Conservation (phyloP, 64 coral and sea anemone genomes). For the Exaiptasia diaphana region DNA sequence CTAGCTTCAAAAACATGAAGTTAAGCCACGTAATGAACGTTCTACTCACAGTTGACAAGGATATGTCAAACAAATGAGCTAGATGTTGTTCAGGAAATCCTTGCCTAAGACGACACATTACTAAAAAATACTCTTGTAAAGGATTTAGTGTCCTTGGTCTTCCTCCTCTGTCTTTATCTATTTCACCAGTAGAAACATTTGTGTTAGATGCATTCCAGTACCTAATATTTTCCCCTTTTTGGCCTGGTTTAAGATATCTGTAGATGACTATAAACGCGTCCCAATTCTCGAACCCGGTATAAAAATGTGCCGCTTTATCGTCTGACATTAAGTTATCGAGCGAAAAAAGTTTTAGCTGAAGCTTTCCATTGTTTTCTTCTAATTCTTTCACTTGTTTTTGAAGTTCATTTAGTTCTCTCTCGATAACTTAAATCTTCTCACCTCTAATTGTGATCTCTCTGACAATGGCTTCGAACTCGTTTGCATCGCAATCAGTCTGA, state of each 20-base stretch:
- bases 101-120: constrained; percentile 19
- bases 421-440: neutral
- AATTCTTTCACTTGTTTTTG: neutral
- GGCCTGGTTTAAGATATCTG: constrained; percentile 1
- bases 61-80: neutral
- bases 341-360: neutral
- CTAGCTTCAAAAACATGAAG: constrained; percentile 47
- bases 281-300: constrained; percentile 57
- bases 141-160: neutral
- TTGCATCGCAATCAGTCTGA: neutral
- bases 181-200: neutral
- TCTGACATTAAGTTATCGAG: neutral
- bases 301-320: constrained; percentile 16
- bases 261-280: constrained; percentile 20
- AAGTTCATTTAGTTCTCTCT: neutral
- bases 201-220: neutral
- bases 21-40: constrained; percentile 38
- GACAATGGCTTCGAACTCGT: neutral
- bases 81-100: constrained; percentile 8
- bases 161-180: constrained; percentile 4
- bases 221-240: constrained; percentile 9
- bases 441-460: neutral
- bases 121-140: constrained; percentile 6
- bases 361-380: neutral
- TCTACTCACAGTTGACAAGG: constrained; percentile 10